Conservation (phyloP, 2,797 vertebrate species). For the Sphenopsis melanotis region DNA sequence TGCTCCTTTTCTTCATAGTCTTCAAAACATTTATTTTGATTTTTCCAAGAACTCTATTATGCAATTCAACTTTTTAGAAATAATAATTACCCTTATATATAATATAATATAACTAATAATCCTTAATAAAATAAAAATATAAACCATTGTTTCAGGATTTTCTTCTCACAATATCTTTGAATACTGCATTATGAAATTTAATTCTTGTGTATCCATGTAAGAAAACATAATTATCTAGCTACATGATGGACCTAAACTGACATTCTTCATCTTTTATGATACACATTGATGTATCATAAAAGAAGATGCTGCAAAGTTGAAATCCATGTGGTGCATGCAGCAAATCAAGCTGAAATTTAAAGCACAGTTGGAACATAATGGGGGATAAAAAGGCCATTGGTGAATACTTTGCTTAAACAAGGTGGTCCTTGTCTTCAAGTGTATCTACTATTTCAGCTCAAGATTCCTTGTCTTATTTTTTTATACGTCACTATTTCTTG, state of each 20-base stretch:
- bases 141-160: neutral
- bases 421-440: neutral
- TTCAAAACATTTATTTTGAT: neutral
- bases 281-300: neutral
- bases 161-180: neutral
- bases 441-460: neutral
- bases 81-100: neutral
- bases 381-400: too few species aligned
- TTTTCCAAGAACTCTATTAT: neutral
- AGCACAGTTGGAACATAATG: neutral
- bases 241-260: neutral
- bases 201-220: neutral
- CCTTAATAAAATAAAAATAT: neutral
- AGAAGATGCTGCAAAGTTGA: neutral
- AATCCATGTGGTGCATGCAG: neutral
- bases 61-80: neutral
- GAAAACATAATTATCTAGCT: neutral
- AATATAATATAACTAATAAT: neutral
- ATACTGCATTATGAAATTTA: neutral
- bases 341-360: neutral
- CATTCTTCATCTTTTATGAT: neutral
- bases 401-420: neutral
- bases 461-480: neutral
- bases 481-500: neutral
- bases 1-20: neutral